A percentile compares a stretch with the other conserved stretches of the same genome.
Conservation (phyloP, 1,140 invertebrate species). For the Drosophila pseudoananassae region DNA sequence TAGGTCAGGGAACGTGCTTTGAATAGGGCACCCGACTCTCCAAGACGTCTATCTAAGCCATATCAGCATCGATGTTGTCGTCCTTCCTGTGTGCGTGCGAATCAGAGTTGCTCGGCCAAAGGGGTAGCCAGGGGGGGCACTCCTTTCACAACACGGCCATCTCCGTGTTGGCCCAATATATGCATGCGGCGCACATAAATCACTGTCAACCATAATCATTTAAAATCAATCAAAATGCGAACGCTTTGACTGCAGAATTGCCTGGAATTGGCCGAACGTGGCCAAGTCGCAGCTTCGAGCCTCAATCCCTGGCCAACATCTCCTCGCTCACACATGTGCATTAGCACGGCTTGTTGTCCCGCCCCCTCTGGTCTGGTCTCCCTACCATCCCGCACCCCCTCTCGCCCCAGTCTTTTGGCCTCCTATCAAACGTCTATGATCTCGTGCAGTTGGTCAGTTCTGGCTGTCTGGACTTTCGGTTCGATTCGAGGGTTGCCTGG, state of each 20-base stretch:
- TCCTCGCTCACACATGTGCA: slow-evolving; percentile 44
- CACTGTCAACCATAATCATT: slow-evolving; percentile 84
- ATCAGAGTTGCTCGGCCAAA: slow-evolving; percentile 37
- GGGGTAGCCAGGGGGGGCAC: background rate
- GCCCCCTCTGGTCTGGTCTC: slow-evolving; percentile 7
- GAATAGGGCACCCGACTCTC: slow-evolving; percentile 58
- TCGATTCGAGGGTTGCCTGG: slow-evolving; percentile 31
- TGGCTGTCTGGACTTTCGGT: slow-evolving; percentile 49
- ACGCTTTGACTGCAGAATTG: slow-evolving; percentile 83
- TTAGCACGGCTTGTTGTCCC: slow-evolving; percentile 18
- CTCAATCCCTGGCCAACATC: slow-evolving; percentile 33
- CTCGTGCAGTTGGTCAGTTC: slow-evolving; percentile 77
- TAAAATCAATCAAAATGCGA: slow-evolving; percentile 84
- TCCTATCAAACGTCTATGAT: slow-evolving; percentile 83
- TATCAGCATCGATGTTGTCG: slow-evolving; percentile 50
- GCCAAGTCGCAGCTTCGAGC: slow-evolving; percentile 39
- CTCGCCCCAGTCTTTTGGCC: slow-evolving; percentile 9
- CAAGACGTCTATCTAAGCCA: slow-evolving; percentile 65
- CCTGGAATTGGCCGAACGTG: slow-evolving; percentile 78
- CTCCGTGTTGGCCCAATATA: slow-evolving; percentile 76
- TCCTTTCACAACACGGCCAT: slow-evolving; percentile 41
- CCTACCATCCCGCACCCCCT: slow-evolving; percentile 12
- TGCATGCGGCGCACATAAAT: slow-evolving; percentile 83
- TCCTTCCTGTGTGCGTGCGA: slow-evolving; percentile 69
- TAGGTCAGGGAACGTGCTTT: slow-evolving; percentile 83